A percentile compares a stretch with the other conserved stretches of the same genome.
These are phyloP conservation scores for Lithophane socia DNA, from an alignment of 2,888 invertebrate genomes.

Conservation along the genomic window DNA sequence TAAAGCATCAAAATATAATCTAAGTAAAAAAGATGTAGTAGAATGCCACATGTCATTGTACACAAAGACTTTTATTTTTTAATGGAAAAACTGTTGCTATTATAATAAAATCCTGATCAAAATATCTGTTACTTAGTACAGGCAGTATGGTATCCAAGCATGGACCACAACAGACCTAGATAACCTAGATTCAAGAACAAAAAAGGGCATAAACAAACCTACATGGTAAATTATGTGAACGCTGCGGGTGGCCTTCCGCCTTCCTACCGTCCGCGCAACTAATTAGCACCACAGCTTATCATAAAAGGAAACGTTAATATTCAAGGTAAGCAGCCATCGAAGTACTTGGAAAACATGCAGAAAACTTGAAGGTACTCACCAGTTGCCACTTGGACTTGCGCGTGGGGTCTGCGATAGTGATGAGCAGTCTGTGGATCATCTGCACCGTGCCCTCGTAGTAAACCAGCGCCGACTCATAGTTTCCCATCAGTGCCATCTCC, in stretches of 20 bases:
- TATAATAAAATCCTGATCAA: not conserved
- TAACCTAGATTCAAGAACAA: conserved; percentile 38
- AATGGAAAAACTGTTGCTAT: not conserved
- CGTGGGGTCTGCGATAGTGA: conserved; percentile 94
- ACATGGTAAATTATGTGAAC: conserved; percentile 65
- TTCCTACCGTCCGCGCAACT: conserved; percentile 78
- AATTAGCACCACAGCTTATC: conserved; percentile 83
- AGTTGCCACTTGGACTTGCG: conserved; percentile 97
- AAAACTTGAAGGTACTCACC: conserved; percentile 88
- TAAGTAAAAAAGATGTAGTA: not conserved
- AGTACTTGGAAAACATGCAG: conserved; percentile 61
- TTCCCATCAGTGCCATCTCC: conserved; percentile 98
- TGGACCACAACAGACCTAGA: conserved; percentile 13
- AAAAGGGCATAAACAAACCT: conserved; percentile 69
- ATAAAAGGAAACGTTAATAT: conserved; percentile 84
- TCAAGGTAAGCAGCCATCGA: conserved; percentile 83
- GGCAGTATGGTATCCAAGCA: conserved; percentile 5
- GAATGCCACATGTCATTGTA: conserved; percentile 25
- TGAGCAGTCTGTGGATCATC: conserved; percentile 96
- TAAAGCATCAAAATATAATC: not conserved
- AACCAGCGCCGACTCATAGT: conserved; percentile 98
- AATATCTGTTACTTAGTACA: not conserved
- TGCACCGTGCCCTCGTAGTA: conserved; percentile 98
- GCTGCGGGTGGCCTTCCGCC: conserved; percentile 83
- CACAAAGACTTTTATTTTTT: conserved; percentile 20